These are phyloP conservation scores for Aphaenogaster ashmeadi DNA, from an alignment of 1,140 invertebrate genomes.

Conservation along the genomic window DNA sequence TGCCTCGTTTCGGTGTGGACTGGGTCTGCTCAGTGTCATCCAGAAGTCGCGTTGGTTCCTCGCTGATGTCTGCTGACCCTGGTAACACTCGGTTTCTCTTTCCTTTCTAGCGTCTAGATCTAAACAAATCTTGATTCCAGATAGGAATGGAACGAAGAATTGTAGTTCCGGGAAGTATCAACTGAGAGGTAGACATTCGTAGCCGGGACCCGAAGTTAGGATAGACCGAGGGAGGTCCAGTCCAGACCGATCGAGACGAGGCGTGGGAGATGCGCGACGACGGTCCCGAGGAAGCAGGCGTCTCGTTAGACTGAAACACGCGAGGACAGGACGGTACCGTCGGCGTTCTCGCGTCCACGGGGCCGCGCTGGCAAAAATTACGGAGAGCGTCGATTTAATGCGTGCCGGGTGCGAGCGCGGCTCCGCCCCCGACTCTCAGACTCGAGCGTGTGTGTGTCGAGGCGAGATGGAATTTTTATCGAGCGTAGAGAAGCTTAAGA, in stretches of 20 bases:
- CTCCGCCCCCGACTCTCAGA: conserved; percentile 42
- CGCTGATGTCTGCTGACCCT: conserved; percentile 17
- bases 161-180: neutral
- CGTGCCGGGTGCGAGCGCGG: conserved; percentile 48
- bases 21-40: neutral
- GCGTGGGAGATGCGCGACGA: conserved; percentile 10
- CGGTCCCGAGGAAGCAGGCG: conserved; percentile 30
- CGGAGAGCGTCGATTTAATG: conserved; percentile 29
- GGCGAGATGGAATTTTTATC: conserved; percentile 56
- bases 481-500: conserved; percentile 54
- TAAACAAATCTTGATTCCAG: conserved; percentile 1
- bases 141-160: neutral
- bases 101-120: conserved; percentile 33
- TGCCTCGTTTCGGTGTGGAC: conserved; percentile 24
- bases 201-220: neutral
- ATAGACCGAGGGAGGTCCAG: neutral
- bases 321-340: conserved; percentile 23
- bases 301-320: conserved; percentile 60
- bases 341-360: conserved; percentile 22
- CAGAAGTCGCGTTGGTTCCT: conserved; percentile 5
- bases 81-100: conserved; percentile 18
- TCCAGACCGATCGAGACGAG: conserved; percentile 9
- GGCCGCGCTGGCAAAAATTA: conserved; percentile 37
- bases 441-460: conserved; percentile 48
- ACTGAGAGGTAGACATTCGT: neutral